Conservation (phyloP, 1,140 invertebrate genomes). For the Luehdorfia chinensis region DNA sequence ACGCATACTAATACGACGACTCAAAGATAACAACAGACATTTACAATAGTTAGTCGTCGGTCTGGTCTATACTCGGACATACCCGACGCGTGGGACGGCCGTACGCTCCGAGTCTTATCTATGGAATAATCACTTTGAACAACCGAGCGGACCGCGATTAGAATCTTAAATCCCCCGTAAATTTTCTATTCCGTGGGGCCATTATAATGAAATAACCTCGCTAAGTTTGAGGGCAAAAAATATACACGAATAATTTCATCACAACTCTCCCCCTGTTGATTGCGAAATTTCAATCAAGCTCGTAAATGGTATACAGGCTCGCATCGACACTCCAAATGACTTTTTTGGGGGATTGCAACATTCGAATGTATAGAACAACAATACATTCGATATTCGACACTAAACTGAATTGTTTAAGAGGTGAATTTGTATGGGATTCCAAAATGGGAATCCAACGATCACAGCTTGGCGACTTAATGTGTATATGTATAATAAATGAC, state of each 20-base stretch:
- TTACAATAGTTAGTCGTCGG: conserved; percentile 12
- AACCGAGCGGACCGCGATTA: conserved; percentile 67
- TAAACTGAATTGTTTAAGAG: conserved; percentile 33
- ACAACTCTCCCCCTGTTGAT: conserved; percentile 63
- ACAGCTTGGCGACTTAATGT: conserved; percentile 51
- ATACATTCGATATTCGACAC: conserved; percentile 28
- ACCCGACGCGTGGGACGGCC: conserved; percentile 55
- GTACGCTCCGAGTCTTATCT: conserved; percentile 56
- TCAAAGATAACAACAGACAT: conserved; percentile 19
- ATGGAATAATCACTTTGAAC: conserved; percentile 70
- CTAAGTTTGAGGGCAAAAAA: conserved; percentile 62
- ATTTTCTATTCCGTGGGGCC: conserved; percentile 62
- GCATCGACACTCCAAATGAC: conserved; percentile 64
- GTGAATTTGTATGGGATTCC: conserved; percentile 28
- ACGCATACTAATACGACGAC: conserved; percentile 8
- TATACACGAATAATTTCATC: conserved; percentile 74
- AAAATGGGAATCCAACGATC: conserved; percentile 22
- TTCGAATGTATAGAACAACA: too few relatives aligned
- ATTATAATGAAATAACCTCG: conserved; percentile 67
- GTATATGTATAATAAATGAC: conserved; percentile 60
- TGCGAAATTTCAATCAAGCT: conserved; percentile 75
- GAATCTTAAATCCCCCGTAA: conserved; percentile 71
- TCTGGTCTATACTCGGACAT: conserved; percentile 28
- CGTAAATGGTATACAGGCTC: conserved; percentile 69
- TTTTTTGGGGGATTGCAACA: conserved; percentile 65